phyloP scores from a whole-genome alignment of 2,888 invertebrate genomes.

The Caenorhabditis sp. region DNA sequence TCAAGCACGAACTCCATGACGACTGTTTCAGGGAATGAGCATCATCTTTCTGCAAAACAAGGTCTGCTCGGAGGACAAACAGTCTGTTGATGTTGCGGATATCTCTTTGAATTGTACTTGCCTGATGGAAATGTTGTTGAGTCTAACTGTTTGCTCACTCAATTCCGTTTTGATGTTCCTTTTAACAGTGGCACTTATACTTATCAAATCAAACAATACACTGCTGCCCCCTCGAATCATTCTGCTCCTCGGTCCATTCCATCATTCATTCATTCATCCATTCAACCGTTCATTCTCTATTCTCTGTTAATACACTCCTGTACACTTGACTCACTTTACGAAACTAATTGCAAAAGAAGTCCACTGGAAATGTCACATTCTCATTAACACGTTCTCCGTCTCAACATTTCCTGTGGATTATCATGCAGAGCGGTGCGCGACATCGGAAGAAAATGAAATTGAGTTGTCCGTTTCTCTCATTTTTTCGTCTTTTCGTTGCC shows the following conservation, averaged over 20 bases:
- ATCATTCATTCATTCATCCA: conserved; percentile 2
- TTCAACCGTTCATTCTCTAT: neutral
- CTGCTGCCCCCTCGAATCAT: neutral
- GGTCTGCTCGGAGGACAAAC: too few species aligned
- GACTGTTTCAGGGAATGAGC: too few species aligned
- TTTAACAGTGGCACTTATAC: conserved; percentile 21
- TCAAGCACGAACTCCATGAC: too few species aligned
- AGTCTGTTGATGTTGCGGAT: too few species aligned
- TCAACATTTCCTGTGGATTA: conserved; percentile 50
- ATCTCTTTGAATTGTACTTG: neutral
- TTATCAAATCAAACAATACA: conserved; percentile 53
- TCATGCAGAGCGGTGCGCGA: conserved; percentile 7
- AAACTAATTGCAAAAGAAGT: neutral
- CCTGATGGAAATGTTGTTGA: conserved; percentile 27
- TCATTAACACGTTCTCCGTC: conserved; percentile 34
- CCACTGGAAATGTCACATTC: conserved; percentile 45
- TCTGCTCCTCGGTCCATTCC: conserved; percentile 4
- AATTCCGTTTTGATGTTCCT: conserved; percentile 38
- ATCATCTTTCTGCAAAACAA: too few species aligned
- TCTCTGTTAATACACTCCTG: conserved; percentile 26
- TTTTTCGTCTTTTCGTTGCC: conserved; percentile 14
- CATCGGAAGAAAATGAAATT: conserved; percentile 33
- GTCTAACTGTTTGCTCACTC: conserved; percentile 31
- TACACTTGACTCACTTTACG: neutral
- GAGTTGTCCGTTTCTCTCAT: conserved; percentile 32